Evolutionary conservation across 2,113 vertebrate species (phyloP).

Genomic region (Laterallus jamaicensis): DNA sequence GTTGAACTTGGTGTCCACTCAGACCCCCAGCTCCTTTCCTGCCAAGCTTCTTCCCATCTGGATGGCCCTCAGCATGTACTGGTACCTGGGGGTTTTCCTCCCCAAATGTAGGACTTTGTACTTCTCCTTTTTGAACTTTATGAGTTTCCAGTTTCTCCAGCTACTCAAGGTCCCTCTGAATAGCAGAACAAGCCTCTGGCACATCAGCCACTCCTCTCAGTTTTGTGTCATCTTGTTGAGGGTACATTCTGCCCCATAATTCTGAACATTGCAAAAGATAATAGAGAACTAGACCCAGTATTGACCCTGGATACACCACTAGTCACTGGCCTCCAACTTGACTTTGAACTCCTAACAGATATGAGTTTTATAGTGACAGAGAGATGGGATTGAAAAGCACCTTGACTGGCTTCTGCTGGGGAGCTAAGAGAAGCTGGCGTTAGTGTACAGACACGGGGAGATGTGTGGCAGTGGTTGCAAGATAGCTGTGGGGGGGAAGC

Average conservation of each 20-base stretch:
- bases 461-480: not conserved
- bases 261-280: not conserved
- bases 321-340: not conserved
- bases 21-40: not conserved
- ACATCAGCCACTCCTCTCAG: not conserved
- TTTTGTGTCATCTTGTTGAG: not conserved
- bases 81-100: not conserved
- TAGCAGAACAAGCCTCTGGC: not conserved
- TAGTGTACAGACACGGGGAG: not conserved
- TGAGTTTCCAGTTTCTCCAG: not conserved
- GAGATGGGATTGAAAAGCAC: not conserved
- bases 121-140: not conserved
- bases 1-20: not conserved
- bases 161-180: not conserved
- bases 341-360: rapidly evolving
- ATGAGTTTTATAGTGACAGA: not conserved
- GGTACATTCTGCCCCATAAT: not conserved
- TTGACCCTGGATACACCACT: not conserved
- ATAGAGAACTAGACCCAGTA: not conserved
- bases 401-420: not conserved
- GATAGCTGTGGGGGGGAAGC: not conserved
- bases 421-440: not conserved
- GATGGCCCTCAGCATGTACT: not conserved
- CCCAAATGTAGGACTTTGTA: not conserved
- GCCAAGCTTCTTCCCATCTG: not conserved